Evolutionary conservation across 2,888 invertebrate genomes (phyloP).

Genomic region (Tiliacea citrago): DNA sequence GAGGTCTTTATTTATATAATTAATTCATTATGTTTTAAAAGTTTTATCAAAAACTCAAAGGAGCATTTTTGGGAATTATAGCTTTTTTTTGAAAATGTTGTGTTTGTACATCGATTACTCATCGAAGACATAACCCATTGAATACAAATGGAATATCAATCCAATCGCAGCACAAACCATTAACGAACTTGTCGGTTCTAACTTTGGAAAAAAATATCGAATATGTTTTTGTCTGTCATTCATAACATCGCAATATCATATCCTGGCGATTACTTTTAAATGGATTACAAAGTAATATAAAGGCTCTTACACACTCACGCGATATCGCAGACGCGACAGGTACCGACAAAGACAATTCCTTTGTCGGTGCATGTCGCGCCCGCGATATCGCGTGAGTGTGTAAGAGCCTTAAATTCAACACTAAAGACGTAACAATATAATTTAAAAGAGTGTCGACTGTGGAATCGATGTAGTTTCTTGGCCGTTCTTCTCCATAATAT

Average conservation of each 20-base stretch:
- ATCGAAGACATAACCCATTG: not conserved
- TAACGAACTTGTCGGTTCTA: not conserved
- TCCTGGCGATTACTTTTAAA: not conserved
- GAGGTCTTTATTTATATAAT: slow-evolving; percentile 32
- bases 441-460: too few relatives aligned
- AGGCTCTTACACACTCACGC: too few relatives aligned
- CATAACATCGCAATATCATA: slow-evolving; percentile 12
- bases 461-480: too few relatives aligned
- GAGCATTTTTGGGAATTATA: not conserved
- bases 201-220: not conserved
- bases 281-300: slow-evolving; percentile 19
- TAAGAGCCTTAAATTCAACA: too few relatives aligned
- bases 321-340: too few relatives aligned
- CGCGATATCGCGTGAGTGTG: too few relatives aligned
- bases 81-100: not conserved
- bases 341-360: too few relatives aligned
- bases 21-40: slow-evolving; percentile 8
- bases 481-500: too few relatives aligned
- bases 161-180: not conserved
- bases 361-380: too few relatives aligned
- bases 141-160: not conserved
- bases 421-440: too few relatives aligned
- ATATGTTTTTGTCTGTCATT: not conserved
- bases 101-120: not conserved
- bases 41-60: slow-evolving; percentile 7